phyloP scores from a whole-genome alignment of 1,140 invertebrate species.

The Macrocentrus cingulum region DNA sequence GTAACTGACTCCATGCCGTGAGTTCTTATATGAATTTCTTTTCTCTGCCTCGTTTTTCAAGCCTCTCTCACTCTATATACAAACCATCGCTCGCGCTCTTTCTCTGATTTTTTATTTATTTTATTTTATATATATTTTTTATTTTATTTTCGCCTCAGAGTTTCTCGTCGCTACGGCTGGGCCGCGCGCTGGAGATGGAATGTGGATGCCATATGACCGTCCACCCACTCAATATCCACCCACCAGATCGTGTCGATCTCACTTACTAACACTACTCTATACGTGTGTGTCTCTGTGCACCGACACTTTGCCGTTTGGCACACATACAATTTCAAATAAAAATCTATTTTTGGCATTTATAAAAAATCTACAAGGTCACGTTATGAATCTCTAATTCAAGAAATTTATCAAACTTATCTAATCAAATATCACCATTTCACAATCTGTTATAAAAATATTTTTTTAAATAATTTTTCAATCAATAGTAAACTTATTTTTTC shows the following conservation, averaged over 20 bases:
- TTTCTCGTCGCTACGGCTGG: too few relatives aligned
- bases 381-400: too few relatives aligned
- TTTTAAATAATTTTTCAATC: too few relatives aligned
- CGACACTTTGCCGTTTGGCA: constrained; percentile 16
- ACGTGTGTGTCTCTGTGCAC: too few relatives aligned
- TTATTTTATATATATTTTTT: constrained; percentile 5
- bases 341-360: constrained; percentile 20
- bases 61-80: constrained; percentile 29
- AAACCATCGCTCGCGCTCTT: constrained; percentile 6
- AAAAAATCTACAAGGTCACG: not conserved
- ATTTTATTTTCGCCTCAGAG: constrained; percentile 9
- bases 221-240: constrained; percentile 41
- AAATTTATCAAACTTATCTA: too few relatives aligned
- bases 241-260: constrained; percentile 34
- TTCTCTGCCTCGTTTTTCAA: constrained; percentile 37
- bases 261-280: constrained; percentile 34
- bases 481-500: too few relatives aligned
- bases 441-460: too few relatives aligned
- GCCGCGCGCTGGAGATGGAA: constrained; percentile 43
- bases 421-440: too few relatives aligned
- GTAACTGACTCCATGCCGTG: constrained; percentile 23
- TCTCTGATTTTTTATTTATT: not conserved
- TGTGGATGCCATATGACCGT: constrained; percentile 56
- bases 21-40: constrained; percentile 15
- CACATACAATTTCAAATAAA: constrained; percentile 17